Conservation (phyloP, 2,888 invertebrate species). For the Phalera bucephala region DNA sequence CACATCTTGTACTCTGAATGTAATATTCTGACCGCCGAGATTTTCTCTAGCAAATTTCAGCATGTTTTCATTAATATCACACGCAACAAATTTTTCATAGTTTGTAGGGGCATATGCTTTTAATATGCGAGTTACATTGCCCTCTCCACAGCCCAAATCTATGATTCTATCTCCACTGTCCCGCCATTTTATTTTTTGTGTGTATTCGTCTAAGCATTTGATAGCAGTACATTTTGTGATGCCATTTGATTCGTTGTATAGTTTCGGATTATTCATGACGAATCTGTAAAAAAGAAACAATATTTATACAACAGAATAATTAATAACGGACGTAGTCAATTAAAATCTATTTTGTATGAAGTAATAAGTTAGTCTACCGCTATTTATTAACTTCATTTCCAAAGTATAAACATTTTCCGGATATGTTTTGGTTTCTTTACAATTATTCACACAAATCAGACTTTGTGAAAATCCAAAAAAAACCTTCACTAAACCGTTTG, state of each 20-base stretch:
- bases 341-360: too few species aligned
- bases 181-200: neutral
- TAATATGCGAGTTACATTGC: neutral
- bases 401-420: too few species aligned
- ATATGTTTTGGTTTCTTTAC: too few species aligned
- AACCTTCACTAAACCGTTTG: too few species aligned
- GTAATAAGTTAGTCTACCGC: too few species aligned
- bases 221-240: neutral
- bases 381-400: too few species aligned
- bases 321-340: too few species aligned
- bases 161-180: neutral
- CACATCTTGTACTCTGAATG: neutral
- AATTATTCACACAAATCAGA: too few species aligned
- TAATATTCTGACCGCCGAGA: neutral
- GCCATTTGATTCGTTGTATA: neutral
- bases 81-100: neutral
- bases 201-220: neutral
- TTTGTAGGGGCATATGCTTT: neutral
- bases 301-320: too few species aligned
- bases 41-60: neutral
- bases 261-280: neutral
- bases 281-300: neutral
- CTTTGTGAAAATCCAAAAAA: too few species aligned
- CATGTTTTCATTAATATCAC: neutral
- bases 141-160: slow-evolving; percentile 1